A percentile compares a stretch with the other conserved stretches of the same genome.
These are phyloP conservation scores for Chiloscyllium plagiosum DNA, from an alignment of 2,113 vertebrate species.

Conservation along the genomic window DNA sequence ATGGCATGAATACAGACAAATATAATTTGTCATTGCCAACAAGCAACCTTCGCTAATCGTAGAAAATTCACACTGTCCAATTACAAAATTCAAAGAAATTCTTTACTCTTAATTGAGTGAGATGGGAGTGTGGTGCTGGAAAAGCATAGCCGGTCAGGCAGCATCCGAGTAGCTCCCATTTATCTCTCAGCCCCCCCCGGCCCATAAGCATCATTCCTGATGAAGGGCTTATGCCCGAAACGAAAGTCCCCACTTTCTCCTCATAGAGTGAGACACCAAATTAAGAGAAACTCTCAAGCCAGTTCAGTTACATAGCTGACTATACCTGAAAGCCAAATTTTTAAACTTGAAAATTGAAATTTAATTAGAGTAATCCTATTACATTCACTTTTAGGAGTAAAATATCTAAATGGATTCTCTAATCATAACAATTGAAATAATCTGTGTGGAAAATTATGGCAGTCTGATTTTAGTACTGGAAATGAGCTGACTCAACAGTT, in stretches of 20 bases:
- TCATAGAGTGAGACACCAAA: not conserved
- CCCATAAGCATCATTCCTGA: too few relatives aligned
- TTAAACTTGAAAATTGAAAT: not conserved
- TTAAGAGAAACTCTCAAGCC: not conserved
- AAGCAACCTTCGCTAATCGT: not conserved
- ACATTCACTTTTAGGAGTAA: not conserved
- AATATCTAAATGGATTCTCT: not conserved
- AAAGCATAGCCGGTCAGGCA: too few relatives aligned
- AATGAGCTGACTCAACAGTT: not conserved
- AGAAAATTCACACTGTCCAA: not conserved
- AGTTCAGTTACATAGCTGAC: not conserved
- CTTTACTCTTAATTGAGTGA: not conserved
- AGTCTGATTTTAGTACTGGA: not conserved
- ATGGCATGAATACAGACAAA: not conserved
- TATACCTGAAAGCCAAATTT: not conserved
- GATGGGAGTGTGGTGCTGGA: not conserved
- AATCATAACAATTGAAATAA: not conserved
- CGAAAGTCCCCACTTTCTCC: too few relatives aligned
- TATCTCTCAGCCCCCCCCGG: too few relatives aligned
- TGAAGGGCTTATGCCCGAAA: too few relatives aligned
- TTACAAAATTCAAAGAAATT: not conserved
- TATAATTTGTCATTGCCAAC: not conserved
- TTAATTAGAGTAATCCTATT: not conserved
- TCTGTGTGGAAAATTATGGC: not conserved
- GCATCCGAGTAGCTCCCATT: too few relatives aligned